Conservation (phyloP, 2,797 vertebrate species). For the Enoplosus armatus region DNA sequence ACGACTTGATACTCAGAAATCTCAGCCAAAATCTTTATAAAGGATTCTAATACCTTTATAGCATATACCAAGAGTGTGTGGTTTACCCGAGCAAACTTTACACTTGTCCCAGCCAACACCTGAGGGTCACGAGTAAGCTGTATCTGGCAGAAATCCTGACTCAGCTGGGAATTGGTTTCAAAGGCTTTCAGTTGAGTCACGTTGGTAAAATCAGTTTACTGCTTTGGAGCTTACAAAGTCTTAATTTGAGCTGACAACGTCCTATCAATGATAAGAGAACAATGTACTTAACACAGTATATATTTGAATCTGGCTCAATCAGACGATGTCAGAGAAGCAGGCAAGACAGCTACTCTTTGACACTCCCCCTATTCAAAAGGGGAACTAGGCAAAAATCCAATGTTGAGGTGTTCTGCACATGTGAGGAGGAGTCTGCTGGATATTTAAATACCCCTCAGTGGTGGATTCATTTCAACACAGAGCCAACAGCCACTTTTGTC, state of each 20-base stretch:
- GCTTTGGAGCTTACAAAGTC: not conserved
- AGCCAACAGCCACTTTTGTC: slow-evolving; percentile 15
- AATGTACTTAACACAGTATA: not conserved
- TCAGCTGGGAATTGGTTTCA: not conserved
- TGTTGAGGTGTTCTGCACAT: too few species aligned
- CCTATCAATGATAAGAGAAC: not conserved
- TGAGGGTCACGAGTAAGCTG: not conserved
- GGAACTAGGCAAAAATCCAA: too few species aligned
- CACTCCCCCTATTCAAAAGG: too few species aligned
- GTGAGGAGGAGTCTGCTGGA: slow-evolving; percentile 64
- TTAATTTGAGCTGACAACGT: not conserved
- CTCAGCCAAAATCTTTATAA: slow-evolving; percentile 6
- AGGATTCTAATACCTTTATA: not conserved
- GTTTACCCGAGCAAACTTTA: not conserved
- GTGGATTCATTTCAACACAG: slow-evolving; percentile 16
- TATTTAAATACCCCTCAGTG: slow-evolving; percentile 55
- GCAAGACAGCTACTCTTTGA: too few species aligned
- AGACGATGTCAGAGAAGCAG: not conserved
- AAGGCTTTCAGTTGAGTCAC: not conserved
- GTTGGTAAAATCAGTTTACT: not conserved
- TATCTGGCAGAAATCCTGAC: not conserved
- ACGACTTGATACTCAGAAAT: not conserved
- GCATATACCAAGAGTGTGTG: not conserved
- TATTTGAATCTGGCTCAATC: not conserved
- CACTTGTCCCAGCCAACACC: not conserved